Evolutionary conservation across 2,888 invertebrate species (phyloP).

Genomic region (Epirrhoe alternata): DNA sequence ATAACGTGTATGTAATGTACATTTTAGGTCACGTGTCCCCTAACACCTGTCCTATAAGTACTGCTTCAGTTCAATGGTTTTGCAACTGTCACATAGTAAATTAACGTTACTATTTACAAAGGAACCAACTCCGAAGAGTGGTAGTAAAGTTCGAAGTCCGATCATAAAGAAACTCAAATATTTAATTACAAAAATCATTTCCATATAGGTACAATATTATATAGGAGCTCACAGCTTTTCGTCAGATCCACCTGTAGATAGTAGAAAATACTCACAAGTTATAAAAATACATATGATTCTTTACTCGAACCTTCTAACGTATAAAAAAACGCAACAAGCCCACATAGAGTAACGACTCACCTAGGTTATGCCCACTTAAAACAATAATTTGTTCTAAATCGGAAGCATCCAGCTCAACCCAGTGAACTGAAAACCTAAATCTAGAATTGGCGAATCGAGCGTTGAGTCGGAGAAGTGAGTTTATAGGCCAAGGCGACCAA

Average conservation of each 20-base stretch:
- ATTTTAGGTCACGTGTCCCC: slow-evolving; percentile 17
- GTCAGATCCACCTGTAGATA: background rate
- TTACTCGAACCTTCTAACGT: background rate
- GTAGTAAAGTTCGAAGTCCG: too few relatives aligned
- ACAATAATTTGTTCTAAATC: slow-evolving; percentile 48
- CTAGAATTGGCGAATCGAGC: slow-evolving; percentile 80
- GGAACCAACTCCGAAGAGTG: too few relatives aligned
- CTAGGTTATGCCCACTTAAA: slow-evolving; percentile 13
- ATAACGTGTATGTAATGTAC: slow-evolving; percentile 8
- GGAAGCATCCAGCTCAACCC: slow-evolving; percentile 73
- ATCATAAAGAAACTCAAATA: too few relatives aligned
- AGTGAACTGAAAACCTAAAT: slow-evolving; percentile 84
- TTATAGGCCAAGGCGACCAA: slow-evolving; percentile 82
- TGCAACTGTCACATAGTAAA: background rate
- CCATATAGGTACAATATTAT: background rate
- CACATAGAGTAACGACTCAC: background rate
- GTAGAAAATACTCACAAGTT: background rate
- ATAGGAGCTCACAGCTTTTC: background rate
- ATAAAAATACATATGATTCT: background rate
- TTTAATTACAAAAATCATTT: too few relatives aligned
- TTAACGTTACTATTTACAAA: too few relatives aligned
- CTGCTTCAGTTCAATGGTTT: slow-evolving; percentile 14
- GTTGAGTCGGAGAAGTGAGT: slow-evolving; percentile 65
- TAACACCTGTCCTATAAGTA: slow-evolving; percentile 11
- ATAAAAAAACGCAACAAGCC: slow-evolving; percentile 3